These are phyloP conservation scores for Nematolebias whitei DNA, from an alignment of 2,113 vertebrate genomes.

Conservation along the genomic window DNA sequence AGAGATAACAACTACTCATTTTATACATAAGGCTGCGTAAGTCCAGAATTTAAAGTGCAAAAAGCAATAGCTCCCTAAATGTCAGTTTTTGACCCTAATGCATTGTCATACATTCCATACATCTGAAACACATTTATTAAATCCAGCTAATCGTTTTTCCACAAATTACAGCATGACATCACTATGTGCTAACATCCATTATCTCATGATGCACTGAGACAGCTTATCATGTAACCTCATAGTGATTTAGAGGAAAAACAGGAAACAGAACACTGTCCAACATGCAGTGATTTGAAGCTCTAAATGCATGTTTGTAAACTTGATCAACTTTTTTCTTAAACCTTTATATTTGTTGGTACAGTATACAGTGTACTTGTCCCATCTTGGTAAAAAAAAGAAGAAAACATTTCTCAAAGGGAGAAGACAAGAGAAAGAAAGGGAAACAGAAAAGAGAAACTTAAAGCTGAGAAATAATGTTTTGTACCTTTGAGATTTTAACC, in stretches of 20 bases:
- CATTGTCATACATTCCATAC: not conserved
- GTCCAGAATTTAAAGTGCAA: not conserved
- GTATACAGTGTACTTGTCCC: too few relatives aligned
- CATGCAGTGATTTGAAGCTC: not conserved
- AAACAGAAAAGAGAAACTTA: too few relatives aligned
- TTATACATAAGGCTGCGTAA: not conserved
- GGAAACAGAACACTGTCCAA: not conserved
- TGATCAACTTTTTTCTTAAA: too few relatives aligned
- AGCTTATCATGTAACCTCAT: conserved; percentile 1
- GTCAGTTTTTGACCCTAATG: not conserved
- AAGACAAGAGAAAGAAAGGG: too few relatives aligned
- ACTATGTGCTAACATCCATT: not conserved
- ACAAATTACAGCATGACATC: not conserved
- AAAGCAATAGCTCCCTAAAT: not conserved
- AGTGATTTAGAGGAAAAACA: not conserved
- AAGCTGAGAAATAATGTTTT: too few relatives aligned
- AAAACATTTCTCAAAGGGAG: too few relatives aligned
- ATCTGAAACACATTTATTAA: not conserved
- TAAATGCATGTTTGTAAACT: not conserved
- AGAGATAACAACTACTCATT: not conserved
- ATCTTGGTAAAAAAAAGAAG: not conserved
- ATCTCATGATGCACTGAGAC: conserved; percentile 1
- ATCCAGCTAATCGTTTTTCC: not conserved
- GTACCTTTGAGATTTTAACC: too few relatives aligned
- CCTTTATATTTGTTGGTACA: not conserved